Conservation (phyloP, 2,888 invertebrate species). For the Dugesia japonica region DNA sequence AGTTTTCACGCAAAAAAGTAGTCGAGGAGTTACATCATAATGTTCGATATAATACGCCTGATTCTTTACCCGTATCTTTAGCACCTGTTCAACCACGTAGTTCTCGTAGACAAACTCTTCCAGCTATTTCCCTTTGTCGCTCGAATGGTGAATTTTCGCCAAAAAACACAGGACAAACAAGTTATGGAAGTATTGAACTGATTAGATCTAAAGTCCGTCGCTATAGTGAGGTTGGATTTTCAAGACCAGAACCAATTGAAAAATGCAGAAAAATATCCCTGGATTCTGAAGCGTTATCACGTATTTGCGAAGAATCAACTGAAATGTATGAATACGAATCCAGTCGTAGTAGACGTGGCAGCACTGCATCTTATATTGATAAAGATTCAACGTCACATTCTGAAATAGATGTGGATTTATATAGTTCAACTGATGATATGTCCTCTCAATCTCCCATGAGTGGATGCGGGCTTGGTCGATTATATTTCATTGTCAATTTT, state of each 20-base stretch:
- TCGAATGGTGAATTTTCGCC: background rate
- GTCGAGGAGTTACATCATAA: background rate
- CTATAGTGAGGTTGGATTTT: background rate
- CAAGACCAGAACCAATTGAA: background rate
- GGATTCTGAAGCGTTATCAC: background rate
- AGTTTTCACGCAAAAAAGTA: background rate
- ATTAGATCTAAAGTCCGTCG: background rate
- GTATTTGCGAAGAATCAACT: background rate
- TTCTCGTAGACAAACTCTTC: constrained; percentile 2
- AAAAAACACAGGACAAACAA: background rate
- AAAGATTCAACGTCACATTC: constrained; percentile 5
- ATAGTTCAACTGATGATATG: background rate
- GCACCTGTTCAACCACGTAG: background rate
- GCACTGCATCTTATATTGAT: background rate
- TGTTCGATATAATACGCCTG: background rate
- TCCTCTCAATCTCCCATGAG: background rate
- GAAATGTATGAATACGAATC: constrained; percentile 5
- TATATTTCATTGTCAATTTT: background rate
- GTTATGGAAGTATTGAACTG: background rate
- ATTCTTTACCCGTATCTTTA: background rate
- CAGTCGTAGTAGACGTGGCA: background rate
- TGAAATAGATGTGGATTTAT: background rate
- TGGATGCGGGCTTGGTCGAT: constrained; percentile 11
- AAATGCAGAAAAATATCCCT: background rate
- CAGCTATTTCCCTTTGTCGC: background rate